Percentiles rank a stretch among this genome's conserved stretches.
Conservation (phyloP, 2,888 invertebrate species). For the Drosophila subquinaria region DNA sequence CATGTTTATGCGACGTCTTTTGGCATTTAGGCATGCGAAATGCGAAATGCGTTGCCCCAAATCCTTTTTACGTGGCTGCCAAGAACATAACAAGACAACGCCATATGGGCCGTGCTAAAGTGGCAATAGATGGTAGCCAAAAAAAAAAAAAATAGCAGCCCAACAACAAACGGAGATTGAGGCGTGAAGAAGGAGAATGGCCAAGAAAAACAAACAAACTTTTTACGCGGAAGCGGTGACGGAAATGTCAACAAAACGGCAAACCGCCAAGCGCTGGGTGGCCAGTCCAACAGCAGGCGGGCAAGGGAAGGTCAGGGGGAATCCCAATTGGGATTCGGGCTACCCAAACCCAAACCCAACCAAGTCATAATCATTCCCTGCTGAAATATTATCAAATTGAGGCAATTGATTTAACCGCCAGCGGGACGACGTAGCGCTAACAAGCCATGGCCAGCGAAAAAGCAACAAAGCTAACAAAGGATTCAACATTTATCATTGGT, state of each 20-base stretch:
- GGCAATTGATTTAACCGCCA: conserved; percentile 81
- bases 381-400: conserved; percentile 84
- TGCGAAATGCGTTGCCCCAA: conserved; percentile 73
- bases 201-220: conserved; percentile 62
- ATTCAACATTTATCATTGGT: neutral
- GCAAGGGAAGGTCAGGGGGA: neutral
- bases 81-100: conserved; percentile 63
- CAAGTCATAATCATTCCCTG: conserved; percentile 77
- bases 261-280: conserved; percentile 28
- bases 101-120: conserved; percentile 51
- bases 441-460: conserved; percentile 15
- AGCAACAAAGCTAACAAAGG: conserved; percentile 20
- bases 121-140: conserved; percentile 26
- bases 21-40: conserved; percentile 77
- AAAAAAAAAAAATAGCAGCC: neutral
- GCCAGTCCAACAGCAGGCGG: neutral
- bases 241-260: conserved; percentile 79
- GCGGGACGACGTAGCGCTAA: conserved; percentile 40
- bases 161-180: conserved; percentile 20
- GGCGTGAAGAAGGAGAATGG: conserved; percentile 27
- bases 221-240: conserved; percentile 65
- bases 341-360: conserved; percentile 25
- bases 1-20: conserved; percentile 79
- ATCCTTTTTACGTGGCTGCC: conserved; percentile 76
- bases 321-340: conserved; percentile 25